These are phyloP conservation scores for Xenus cinereus DNA, from an alignment of 2,113 vertebrate species.

Conservation along the genomic window DNA sequence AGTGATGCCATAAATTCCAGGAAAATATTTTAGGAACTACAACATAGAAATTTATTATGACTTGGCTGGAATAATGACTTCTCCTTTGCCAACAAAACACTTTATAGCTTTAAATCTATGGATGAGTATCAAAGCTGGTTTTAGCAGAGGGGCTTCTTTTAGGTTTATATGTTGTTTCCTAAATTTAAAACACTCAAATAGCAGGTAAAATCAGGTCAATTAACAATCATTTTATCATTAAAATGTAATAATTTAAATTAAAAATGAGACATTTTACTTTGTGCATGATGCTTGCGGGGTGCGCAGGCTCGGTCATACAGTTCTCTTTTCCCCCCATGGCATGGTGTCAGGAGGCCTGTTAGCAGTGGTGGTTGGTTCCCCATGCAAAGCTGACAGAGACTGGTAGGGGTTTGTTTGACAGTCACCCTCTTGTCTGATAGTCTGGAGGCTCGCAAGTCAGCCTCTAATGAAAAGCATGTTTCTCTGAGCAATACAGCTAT, in stretches of 20 bases:
- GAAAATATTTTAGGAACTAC: slow-evolving; percentile 62
- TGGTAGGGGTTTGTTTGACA: not conserved
- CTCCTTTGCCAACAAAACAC: not conserved
- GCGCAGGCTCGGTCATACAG: rapidly evolving
- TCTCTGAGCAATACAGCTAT: not conserved
- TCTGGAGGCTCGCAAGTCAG: not conserved
- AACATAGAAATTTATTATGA: slow-evolving; percentile 34
- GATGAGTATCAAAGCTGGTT: not conserved
- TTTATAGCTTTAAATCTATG: slow-evolving; percentile 8
- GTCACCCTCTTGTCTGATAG: not conserved
- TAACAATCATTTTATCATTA: not conserved
- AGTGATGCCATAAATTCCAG: slow-evolving; percentile 66
- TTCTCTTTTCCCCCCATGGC: not conserved
- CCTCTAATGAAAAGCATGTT: not conserved
- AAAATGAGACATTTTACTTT: not conserved
- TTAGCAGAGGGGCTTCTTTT: not conserved
- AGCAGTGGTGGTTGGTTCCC: not conserved
- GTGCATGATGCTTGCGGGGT: not conserved
- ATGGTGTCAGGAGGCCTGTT: not conserved
- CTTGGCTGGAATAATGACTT: slow-evolving; percentile 50
- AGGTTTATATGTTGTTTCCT: not conserved
- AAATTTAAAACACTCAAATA: not conserved
- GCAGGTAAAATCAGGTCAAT: not conserved
- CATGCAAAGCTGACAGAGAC: not conserved
- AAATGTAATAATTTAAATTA: not conserved